Evolutionary conservation across 1,140 invertebrate genomes (phyloP), one percentile per base, ranked within the genome.

Genomic region (Vanessa tameamea): DNA sequence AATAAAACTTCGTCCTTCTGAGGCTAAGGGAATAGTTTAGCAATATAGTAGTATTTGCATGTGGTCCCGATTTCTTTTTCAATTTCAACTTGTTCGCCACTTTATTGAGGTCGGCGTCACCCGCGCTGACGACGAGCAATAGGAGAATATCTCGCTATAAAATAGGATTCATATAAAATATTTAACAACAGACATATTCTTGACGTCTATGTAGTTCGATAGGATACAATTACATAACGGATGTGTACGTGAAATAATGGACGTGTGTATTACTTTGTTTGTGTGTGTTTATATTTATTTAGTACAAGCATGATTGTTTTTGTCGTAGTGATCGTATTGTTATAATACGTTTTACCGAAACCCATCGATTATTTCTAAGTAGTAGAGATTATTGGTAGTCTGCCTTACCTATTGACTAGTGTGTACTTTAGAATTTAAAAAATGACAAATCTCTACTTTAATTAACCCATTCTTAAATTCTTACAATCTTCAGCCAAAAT

Each of bases 21-120:
- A 55, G 31, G 53, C 20, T 15, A 43, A 20, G 43, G 51, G 64
- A 61, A 72, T 59, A 74, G 65, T 73, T 73, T 66, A 65, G 74
- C 55, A 71, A 75, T 72, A 72, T 71, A 68, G 59, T 74, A 69
- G 16, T 64, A 72, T 76, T 76, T 76, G 74, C 74, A 76, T 76
- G 50, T 31, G 64, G 64, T 65, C 69, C 63, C 68, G 69, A 67
- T 76, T 76, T 71, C 74, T 76, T 76, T 76, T 76, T 76, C 74
- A 76, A 76, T 76, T 76, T 76, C 74, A 76, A 71, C 64, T 72
- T 72, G 74, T 76, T 67, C 64, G 47, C 20, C 69, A 63, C 69
- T 72, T 76, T 76, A 72, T 76, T 71, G 69, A 76, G 55, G 47
- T 43, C 61, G 51, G 64, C 68, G 74, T 72, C 69, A 72, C 63